Base-by-base conservation (phyloP, 2,888 invertebrate species). In the Pseudolycoriella hygida region DNA sequence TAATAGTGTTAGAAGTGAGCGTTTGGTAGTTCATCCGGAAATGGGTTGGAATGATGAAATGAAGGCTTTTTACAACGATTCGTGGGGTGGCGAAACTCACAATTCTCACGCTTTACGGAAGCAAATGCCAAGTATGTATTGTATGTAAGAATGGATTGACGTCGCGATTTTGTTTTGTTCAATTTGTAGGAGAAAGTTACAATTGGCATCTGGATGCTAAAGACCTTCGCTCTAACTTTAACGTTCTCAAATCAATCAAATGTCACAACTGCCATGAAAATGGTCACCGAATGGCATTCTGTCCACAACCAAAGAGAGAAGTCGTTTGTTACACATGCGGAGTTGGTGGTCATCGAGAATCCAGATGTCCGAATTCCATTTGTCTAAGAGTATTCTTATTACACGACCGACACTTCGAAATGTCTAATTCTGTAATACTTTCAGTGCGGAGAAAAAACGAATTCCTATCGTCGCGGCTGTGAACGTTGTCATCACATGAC, bases 301-400 rank as follows among this genome's bases (percentile, higher is more conserved):
- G 83, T 55, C 62, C 66, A 32, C 70, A 69, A 51, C 70, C 72
- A 2, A 66, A 65, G 2, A 70, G 73, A 53, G 67, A 70, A 2
- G 60, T 66, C 1, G 64, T 69, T 17, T 84, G 83, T 58, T 68
- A 67, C 54, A 74, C 81, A 68, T 84, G 83, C 53, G 83, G 82
- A n/a, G 57, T 57, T 5, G 54, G 56, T 1, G 80, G 79, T 0
- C 83, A 84, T 57, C 60, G 58, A 17, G 79, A 77, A 52, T 69
- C 73, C 1, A 67, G 76, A 34, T 84, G 83, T 58, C 80, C 80
- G 0, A 69, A 72, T 47, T 76, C 74, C 54, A 71, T 79, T 52
- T 83, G 83, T 54, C 68, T 79, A 47, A 76, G 77, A 56, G 82
- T 83, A 66, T 66, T 70, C 56, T 18, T 38, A 32, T 39, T 37